Conservation (phyloP, 2,113 vertebrate genomes). For the Gnathonemus longibarbis region DNA sequence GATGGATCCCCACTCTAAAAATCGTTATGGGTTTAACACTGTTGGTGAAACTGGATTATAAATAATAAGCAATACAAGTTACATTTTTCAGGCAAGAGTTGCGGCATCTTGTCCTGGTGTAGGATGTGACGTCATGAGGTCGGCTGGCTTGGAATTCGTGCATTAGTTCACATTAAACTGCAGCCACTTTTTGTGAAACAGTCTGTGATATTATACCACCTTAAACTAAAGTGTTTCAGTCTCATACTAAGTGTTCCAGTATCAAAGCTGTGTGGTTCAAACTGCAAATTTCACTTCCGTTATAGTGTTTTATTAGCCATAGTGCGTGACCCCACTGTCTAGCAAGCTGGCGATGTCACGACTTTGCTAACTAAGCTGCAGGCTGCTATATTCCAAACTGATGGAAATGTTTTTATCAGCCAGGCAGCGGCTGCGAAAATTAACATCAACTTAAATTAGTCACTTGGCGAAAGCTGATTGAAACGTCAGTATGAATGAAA, state of each 20-base stretch:
- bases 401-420: background rate
- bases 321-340: background rate
- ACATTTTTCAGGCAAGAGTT: background rate
- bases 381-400: background rate
- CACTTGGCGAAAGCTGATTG: background rate
- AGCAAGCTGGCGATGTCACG: background rate
- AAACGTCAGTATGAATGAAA: too few relatives aligned
- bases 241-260: background rate
- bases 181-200: background rate
- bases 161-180: background rate
- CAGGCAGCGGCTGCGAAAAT: background rate
- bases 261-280: background rate
- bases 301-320: background rate
- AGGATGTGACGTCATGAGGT: background rate
- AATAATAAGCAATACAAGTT: background rate
- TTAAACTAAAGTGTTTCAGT: background rate
- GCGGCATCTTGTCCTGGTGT: background rate
- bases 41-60: background rate
- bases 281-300: background rate
- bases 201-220: background rate
- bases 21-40: background rate
- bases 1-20: background rate
- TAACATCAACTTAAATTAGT: background rate
- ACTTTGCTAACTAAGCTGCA: background rate
- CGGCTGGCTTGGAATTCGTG: background rate